Evolutionary conservation across 2,113 vertebrate species (phyloP), one percentile per base, ranked within the genome.

Genomic region (Hyaena hyaena): DNA sequence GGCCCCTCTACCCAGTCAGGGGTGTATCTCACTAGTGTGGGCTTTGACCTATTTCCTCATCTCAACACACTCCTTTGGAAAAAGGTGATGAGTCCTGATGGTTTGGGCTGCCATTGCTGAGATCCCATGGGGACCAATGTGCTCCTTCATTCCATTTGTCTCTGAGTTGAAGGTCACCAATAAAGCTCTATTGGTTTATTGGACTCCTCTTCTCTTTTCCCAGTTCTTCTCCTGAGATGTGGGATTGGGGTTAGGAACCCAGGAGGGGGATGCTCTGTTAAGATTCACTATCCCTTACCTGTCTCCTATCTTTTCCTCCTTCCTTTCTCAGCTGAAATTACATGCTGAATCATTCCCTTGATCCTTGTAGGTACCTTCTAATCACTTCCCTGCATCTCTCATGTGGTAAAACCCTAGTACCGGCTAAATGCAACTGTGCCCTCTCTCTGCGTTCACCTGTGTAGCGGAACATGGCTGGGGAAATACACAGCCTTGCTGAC

Each of bases 21-120:
- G 35, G 9, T 39, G 8, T 92, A 31, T 80, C 85, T 91, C 39
- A 24, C 10, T 63, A 76, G 24, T 61, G 31, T 85, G 61, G 15
- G 16, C 31, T 53, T 94, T 87, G 8, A 48, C 17, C 89, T 43
- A 81, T 84, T 43, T 84, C 55, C 24, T 92, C 11, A 53, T 53
- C 8, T 86, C 24, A 66, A 73, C 14, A 53, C 12, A 43, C 88
- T 90, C 21, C 88, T 83, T 96, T 94, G 88, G 26, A 93, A 95
- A 11, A 89, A 95, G 12, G 39, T 63, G 50, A 76, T 95, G 85
- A 61, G 77, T 74, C 31, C 24, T 87, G 31, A 28, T 93, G 43
- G 12, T 79, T 83, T 15, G 68, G 73, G 23, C 48, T 84, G 73
- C 9, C 43, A 76, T 80, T 84, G 31, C 45, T 80, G 63, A 93